Base-by-base conservation (phyloP, 2,113 vertebrate genomes). In the Varanus komodoensis region DNA sequence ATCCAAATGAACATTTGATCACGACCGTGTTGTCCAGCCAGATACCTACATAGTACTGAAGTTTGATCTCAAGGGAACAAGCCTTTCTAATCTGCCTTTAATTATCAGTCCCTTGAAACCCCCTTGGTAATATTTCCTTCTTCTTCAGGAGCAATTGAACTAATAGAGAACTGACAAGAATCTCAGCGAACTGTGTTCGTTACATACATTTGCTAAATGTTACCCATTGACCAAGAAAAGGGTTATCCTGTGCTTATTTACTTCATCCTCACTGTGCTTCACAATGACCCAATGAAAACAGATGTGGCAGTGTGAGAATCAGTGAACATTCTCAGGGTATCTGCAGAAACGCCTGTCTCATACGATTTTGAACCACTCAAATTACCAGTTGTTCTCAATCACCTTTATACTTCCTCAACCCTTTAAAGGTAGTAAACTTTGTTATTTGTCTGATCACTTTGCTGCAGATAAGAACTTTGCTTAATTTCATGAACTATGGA, bases 301-400 rank as follows among this genome's bases (percentile, higher is more conserved):
- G 89, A 81, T 89, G 57, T 1, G 88, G 69, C 94, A 80, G 69
- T 89, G 92, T 95, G 94, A 96, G 80, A 93, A 52, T 9, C 50
- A 68, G n/a, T 50, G 77, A 94, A 92, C 84, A 81, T 94, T 95
- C 86, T 92, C 96, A 83, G 75, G 71, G 34, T 94, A 87, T 87
- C 84, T 94, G 87, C 32, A 84, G 48, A 94, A 95, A 94, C 88
- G 94, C 92, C 90, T 94, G 68, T 88, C 78, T 87, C 94, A 91
- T 91, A 87, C 34, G 61, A 87, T 29, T 80, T 38, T 85, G 83
- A 89, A 71, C 68, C 82, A 29, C 75, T 81, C n/a, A 83, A 91
- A 90, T 67, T 73, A 84, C 89, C 94, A 82, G 50, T 86, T 44
- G 38, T 74, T 6, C 48, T 83, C 50, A 29, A 74, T 81, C 86